phyloP scores from a whole-genome alignment of 2,113 vertebrate species.

The Nycticebus coucang region DNA sequence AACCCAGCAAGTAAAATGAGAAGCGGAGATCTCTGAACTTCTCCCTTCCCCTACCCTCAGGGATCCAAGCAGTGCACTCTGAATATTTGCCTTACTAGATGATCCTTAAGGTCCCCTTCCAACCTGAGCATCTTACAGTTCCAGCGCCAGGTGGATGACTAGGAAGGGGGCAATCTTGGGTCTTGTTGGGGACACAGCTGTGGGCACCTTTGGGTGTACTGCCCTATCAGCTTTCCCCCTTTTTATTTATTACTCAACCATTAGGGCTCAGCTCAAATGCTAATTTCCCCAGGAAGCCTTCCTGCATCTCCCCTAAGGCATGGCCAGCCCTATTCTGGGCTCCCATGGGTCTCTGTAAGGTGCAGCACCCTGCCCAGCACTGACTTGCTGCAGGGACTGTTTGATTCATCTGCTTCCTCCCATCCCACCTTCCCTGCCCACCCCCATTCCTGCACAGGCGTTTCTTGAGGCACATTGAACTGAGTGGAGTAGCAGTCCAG shows the following conservation, averaged over 20 bases:
- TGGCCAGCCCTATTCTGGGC: neutral
- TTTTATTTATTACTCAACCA: conserved; percentile 9
- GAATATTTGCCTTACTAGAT: neutral
- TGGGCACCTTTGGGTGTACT: neutral
- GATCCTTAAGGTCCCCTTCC: neutral
- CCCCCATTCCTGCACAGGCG: neutral
- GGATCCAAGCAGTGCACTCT: neutral
- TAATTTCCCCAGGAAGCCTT: conserved; percentile 4
- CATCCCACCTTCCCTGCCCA: neutral
- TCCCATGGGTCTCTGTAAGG: neutral
- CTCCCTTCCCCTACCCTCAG: neutral
- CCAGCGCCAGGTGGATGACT: neutral
- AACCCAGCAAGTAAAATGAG: neutral
- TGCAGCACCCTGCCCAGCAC: neutral
- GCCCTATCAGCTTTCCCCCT: neutral
- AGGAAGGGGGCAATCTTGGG: neutral
- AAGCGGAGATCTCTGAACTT: neutral
- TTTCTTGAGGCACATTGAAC: neutral
- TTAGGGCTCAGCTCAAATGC: conserved; percentile 11
- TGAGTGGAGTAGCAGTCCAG: neutral
- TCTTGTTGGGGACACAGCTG: neutral
- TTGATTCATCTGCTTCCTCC: conserved; percentile 35
- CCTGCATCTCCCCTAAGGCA: neutral
- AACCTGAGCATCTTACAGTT: neutral
- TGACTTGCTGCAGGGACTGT: neutral